Conservation (phyloP, 2,888 invertebrate genomes). For the Miltochrista miniata region DNA sequence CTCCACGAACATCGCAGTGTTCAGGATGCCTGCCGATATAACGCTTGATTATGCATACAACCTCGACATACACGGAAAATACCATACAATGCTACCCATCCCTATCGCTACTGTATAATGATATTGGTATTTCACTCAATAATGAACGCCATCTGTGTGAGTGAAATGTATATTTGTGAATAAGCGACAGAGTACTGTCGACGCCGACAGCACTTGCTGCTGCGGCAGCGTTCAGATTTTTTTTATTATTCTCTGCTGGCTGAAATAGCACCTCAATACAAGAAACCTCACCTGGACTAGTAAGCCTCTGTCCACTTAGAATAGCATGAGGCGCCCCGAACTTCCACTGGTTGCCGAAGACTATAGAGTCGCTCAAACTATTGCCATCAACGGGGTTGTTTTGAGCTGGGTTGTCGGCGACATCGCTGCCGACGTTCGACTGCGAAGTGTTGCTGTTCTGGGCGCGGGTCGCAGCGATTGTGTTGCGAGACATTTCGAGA, state of each 20-base stretch:
- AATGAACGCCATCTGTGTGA: no score
- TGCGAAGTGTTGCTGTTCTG: slow-evolving; percentile 38
- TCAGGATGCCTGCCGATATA: slow-evolving; percentile 61
- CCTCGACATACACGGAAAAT: no score
- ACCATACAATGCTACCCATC: no score
- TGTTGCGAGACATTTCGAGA: slow-evolving; percentile 87
- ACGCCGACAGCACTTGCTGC: no score
- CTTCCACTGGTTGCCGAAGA: slow-evolving; percentile 64
- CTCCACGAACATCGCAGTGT: slow-evolving; percentile 63
- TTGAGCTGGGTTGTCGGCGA: slow-evolving; percentile 61
- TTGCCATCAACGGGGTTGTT: slow-evolving; percentile 74
- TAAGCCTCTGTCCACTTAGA: slow-evolving; percentile 50
- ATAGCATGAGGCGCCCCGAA: slow-evolving; percentile 53
- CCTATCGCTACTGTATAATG: no score
- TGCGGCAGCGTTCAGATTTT: no score
- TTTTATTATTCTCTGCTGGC: no score
- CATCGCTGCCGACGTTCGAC: slow-evolving; percentile 31
- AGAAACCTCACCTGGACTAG: slow-evolving; percentile 50
- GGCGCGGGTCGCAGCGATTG: slow-evolving; percentile 81
- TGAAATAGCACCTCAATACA: not conserved
- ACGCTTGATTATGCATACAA: no score
- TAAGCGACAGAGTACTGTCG: no score
- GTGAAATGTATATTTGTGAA: no score
- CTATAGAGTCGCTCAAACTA: slow-evolving; percentile 52
- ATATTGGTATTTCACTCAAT: no score